These are phyloP conservation scores for Eulacestoma nigropectus DNA, from an alignment of 2,113 vertebrate species.

Conservation along the genomic window DNA sequence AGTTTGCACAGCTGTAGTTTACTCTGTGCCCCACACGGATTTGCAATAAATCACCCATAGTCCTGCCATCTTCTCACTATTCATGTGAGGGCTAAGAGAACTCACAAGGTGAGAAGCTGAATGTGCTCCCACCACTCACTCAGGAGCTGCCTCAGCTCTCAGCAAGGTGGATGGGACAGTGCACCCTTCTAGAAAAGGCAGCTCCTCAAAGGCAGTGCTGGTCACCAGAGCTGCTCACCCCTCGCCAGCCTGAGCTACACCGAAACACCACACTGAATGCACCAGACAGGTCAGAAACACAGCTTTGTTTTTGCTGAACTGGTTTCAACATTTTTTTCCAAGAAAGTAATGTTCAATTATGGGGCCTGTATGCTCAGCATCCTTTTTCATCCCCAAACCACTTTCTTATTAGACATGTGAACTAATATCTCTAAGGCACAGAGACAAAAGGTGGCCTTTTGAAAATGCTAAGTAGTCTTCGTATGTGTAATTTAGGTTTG, in stretches of 20 bases:
- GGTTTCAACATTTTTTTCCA: not conserved
- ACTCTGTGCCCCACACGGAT: not conserved
- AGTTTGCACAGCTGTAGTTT: not conserved
- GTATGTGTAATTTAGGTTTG: not conserved
- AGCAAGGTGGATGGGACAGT: accelerated
- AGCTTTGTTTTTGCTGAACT: not conserved
- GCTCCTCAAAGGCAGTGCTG: not conserved
- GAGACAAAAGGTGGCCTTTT: not conserved
- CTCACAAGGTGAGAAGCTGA: not conserved
- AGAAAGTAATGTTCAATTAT: not conserved
- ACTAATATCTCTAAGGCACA: not conserved
- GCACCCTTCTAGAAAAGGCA: not conserved
- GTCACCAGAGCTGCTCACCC: not conserved
- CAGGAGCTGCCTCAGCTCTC: not conserved
- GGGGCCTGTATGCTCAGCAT: not conserved
- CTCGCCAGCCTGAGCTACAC: accelerated
- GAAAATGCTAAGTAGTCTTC: not conserved
- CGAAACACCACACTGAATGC: not conserved
- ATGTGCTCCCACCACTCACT: not conserved
- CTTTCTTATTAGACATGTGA: not conserved
- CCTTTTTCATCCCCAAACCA: not conserved
- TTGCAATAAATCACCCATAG: not conserved
- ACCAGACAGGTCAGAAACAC: not conserved
- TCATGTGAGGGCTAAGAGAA: not conserved
- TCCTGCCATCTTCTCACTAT: not conserved